Conservation (phyloP, 1,140 invertebrate genomes). For the Maniola jurtina region DNA sequence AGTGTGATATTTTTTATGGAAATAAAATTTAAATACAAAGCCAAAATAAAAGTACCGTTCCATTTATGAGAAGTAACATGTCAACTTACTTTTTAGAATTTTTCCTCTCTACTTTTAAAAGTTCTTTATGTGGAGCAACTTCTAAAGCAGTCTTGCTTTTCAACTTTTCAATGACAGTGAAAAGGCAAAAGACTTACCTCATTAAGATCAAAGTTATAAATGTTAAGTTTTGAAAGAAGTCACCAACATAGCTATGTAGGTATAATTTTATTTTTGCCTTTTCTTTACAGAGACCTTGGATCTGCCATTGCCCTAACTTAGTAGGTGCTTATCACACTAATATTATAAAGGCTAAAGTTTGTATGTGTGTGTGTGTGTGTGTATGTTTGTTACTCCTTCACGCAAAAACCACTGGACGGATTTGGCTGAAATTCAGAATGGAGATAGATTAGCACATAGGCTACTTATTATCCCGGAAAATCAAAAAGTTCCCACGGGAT, state of each 20-base stretch:
- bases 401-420: too few relatives aligned
- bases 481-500: too few relatives aligned
- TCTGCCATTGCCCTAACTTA: too few relatives aligned
- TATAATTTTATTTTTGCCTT: slow-evolving; percentile 2
- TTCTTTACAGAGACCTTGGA: too few relatives aligned
- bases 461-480: too few relatives aligned
- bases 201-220: slow-evolving; percentile 5
- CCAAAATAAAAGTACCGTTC: not conserved
- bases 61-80: not conserved
- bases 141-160: not conserved
- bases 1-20: too few relatives aligned
- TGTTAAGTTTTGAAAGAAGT: not conserved
- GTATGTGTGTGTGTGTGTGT: too few relatives aligned
- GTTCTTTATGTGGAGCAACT: not conserved
- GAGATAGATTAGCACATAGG: too few relatives aligned
- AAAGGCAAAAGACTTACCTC: not conserved
- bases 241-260: not conserved
- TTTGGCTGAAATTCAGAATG: too few relatives aligned
- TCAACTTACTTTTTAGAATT: slow-evolving; percentile 8
- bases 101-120: not conserved
- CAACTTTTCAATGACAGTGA: not conserved
- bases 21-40: not conserved
- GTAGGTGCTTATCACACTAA: too few relatives aligned
- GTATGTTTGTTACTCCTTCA: too few relatives aligned
- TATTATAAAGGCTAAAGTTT: too few relatives aligned